Evolutionary conservation across 2,113 vertebrate genomes (phyloP).

Genomic region (Mobula birostris): DNA sequence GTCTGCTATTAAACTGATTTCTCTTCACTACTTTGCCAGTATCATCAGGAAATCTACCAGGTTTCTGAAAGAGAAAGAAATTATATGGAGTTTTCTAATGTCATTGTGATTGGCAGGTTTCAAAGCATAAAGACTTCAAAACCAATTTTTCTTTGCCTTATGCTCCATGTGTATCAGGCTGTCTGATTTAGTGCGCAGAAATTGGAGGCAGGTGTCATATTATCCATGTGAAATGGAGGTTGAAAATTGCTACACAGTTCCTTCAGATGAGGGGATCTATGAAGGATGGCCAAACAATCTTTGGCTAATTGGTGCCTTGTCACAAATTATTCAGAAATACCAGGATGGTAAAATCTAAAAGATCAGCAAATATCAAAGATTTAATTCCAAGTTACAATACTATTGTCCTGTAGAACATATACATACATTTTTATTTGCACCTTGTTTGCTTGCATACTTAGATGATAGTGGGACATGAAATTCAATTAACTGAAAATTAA

Average conservation of each 20-base stretch:
- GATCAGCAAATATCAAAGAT: neutral
- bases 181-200: neutral
- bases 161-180: neutral
- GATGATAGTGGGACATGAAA: neutral
- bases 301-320: neutral
- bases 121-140: neutral
- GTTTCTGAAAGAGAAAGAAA: neutral
- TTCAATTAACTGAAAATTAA: neutral
- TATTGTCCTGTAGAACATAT: neutral
- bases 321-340: neutral
- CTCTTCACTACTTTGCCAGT: neutral
- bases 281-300: neutral
- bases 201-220: neutral
- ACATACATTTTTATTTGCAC: neutral
- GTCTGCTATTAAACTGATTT: neutral
- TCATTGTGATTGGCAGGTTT: neutral
- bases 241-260: neutral
- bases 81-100: neutral
- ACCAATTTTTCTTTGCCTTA: neutral
- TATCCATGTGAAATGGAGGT: neutral
- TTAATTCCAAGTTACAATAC: neutral
- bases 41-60: neutral
- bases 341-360: neutral
- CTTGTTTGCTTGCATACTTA: neutral
- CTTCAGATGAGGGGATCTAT: neutral